A percentile compares a stretch with the other conserved stretches of the same genome.
Conservation (phyloP, 2,888 invertebrate species). For the Acanthacorydalis orientalis region DNA sequence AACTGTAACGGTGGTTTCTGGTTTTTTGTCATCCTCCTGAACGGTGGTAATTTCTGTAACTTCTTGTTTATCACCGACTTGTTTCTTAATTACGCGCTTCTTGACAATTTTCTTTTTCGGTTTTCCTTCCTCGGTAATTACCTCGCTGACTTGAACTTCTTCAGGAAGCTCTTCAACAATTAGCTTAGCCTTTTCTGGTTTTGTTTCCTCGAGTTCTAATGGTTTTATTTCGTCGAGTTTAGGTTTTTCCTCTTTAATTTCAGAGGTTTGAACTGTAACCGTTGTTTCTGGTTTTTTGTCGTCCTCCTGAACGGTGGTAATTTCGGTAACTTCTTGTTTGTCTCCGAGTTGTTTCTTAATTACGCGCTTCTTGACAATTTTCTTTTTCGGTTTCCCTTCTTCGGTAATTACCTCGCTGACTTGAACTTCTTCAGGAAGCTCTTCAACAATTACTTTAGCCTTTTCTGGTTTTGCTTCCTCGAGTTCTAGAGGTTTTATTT, state of each 20-base stretch:
- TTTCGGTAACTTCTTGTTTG: constrained; percentile 21
- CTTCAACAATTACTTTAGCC: constrained; percentile 12
- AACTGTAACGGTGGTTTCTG: constrained; percentile 7
- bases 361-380: constrained; percentile 13
- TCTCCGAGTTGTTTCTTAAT: constrained; percentile 15
- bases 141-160: constrained; percentile 16
- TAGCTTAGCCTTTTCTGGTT: constrained; percentile 12
- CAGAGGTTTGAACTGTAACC: constrained; percentile 12
- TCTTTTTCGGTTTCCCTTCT: constrained; percentile 15
- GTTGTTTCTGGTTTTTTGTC: constrained; percentile 17
- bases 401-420: constrained; percentile 13
- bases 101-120: constrained; percentile 9
- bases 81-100: constrained; percentile 20
- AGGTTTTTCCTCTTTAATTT: constrained; percentile 5
- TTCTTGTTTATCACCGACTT: constrained; percentile 18
- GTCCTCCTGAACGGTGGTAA: constrained; percentile 13
- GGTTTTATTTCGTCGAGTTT: constrained; percentile 11
- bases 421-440: constrained; percentile 15
- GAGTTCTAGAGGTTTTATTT: constrained; percentile 10
- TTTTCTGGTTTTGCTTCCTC: constrained; percentile 12
- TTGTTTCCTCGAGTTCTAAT: constrained; percentile 13
- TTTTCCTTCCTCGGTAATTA: constrained; percentile 11
- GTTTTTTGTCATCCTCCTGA: constrained; percentile 12
- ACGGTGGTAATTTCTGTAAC: constrained; percentile 14
- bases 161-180: constrained; percentile 13